Base-by-base conservation (phyloP, 2,797 vertebrate genomes). In the Hypotaenidia philippensis region DNA sequence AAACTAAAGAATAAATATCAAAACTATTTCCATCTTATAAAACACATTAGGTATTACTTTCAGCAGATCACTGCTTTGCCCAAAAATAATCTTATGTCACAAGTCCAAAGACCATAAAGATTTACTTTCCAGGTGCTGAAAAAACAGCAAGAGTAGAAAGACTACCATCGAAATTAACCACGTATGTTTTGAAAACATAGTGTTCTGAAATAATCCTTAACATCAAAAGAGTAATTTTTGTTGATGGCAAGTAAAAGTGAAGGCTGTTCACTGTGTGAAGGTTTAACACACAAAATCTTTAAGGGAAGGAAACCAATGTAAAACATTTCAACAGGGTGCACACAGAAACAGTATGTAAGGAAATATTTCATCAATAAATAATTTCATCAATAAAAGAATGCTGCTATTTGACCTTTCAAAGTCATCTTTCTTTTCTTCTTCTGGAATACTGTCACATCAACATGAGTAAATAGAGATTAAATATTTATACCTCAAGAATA, bases 401-500 rank as follows among this genome's bases (percentile, higher is more conserved):
- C 68, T 52, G 38, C 34, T 68, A 74, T 27, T 44, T 68, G 56
- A 56, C 25, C 47, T 79, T 83, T 70, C 47, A 45, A 81, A 77
- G 60, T 26, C 81, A 85, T 13, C 23, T 69, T 83, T 40, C 25
- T 74, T 88, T 92, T 81, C 65, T 81, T 61, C 32, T 78, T 27
- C 41, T 75, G 34, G 59, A 92, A 60, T 18, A n/a, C 11, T 34
- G 41, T 65, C 50, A 47, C 38, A 87, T 60, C 32, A 55, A n/a
- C 27, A 7, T 4, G 34, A 78, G n/a, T 61, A 93, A 92, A 88
- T 12, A 93, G 1, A 85, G 41, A 83, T 34, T 57, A 63, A 66
- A 70, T 57, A 94, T 79, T 83, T 84, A 74, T 77, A 89, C 25
- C 27, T 79, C 59, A 23, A 70, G 36, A 87, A 65, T 38, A 76